A percentile compares a stretch with the other conserved stretches of the same genome.
Evolutionary conservation across 1,140 invertebrate species (phyloP).

Genomic region (Galendromus occidentalis): DNA sequence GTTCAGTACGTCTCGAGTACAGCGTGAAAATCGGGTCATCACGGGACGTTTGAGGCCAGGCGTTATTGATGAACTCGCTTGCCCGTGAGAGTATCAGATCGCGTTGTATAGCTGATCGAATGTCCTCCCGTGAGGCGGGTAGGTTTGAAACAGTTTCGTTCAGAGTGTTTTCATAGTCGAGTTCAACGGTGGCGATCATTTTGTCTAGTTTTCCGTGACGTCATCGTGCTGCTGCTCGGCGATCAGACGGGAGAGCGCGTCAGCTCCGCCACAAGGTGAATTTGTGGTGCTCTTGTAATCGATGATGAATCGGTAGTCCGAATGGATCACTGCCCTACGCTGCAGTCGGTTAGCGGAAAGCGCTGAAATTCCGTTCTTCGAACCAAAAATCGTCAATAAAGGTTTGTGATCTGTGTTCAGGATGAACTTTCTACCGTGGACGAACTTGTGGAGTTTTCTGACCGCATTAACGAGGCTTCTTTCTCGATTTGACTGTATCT

Average conservation of each 20-base stretch:
- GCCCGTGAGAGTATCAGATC: too few species aligned
- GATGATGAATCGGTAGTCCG: constrained; percentile 25
- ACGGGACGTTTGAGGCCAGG: too few species aligned
- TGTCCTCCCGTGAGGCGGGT: too few species aligned
- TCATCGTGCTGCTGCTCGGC: not conserved
- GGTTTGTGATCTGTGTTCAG: constrained; percentile 32
- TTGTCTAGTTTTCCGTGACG: not conserved
- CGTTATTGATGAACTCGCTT: too few species aligned
- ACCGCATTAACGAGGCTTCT: constrained; percentile 33
- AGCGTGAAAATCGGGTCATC: not conserved
- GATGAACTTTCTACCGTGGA: constrained; percentile 27
- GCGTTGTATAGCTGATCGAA: too few species aligned
- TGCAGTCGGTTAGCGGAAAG: constrained; percentile 18
- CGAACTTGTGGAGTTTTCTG: constrained; percentile 32
- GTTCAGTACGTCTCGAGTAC: not conserved
- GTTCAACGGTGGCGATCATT: too few species aligned
- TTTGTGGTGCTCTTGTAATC: constrained; percentile 18
- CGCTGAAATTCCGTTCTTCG: constrained; percentile 22
- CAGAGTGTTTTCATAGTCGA: too few species aligned
- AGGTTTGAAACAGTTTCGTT: too few species aligned
- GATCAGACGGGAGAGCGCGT: constrained; percentile 18
- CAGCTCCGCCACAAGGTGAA: constrained; percentile 20
- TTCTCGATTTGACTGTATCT: constrained; percentile 35
- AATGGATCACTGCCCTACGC: constrained; percentile 25
- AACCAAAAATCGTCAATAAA: constrained; percentile 26